Conservation (phyloP, 2,797 vertebrate species). For the Linurgus olivaceus region DNA sequence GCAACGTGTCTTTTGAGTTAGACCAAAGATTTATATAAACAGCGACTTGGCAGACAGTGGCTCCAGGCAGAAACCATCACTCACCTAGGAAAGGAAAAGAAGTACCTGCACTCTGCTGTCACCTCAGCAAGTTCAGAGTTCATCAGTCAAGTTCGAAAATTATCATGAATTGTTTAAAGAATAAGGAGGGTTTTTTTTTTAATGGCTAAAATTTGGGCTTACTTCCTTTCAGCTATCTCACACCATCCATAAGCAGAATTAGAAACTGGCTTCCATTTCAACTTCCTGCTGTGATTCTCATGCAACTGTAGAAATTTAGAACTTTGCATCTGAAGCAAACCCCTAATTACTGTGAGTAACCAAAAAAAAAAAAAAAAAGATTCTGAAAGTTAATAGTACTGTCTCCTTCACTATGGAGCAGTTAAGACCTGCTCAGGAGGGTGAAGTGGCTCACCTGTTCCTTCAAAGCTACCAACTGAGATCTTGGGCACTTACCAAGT, state of each 20-base stretch:
- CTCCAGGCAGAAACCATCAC: background rate
- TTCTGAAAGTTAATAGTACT: background rate
- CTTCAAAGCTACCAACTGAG: background rate
- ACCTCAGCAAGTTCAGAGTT: background rate
- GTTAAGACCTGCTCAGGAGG: background rate
- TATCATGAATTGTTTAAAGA: background rate
- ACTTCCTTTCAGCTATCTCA: background rate
- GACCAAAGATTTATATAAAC: background rate
- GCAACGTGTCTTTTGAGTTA: background rate
- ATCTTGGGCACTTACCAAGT: background rate
- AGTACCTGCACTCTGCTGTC: background rate
- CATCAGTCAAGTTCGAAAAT: background rate
- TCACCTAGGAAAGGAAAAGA: background rate
- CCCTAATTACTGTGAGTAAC: background rate
- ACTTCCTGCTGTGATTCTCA: background rate
- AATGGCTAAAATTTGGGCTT: background rate
- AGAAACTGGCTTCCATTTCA: background rate
- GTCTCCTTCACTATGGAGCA: fast-evolving
- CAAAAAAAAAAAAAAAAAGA: background rate
- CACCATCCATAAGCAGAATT: background rate
- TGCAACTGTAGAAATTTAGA: background rate
- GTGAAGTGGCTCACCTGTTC: background rate
- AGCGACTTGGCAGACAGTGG: fast-evolving
- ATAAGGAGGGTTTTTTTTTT: background rate
- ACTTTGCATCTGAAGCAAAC: background rate